phyloP scores from a whole-genome alignment of 1,140 invertebrate species.

The Leptinotarsa defecta region DNA sequence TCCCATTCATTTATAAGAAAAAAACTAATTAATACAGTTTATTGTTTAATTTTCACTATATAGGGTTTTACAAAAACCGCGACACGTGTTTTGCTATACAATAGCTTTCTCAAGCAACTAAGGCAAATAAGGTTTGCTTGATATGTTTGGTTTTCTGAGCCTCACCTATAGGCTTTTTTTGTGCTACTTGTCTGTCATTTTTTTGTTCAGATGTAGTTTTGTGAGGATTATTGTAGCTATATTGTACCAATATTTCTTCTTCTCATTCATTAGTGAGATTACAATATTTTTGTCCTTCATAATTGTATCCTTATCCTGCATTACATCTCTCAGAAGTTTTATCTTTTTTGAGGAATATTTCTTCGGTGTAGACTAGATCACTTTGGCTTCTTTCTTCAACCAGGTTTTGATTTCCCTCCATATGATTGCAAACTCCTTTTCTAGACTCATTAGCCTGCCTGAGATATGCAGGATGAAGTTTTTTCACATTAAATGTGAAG shows the following conservation, averaged over 20 bases:
- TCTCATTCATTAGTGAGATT: conserved; percentile 1
- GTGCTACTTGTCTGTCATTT: background rate
- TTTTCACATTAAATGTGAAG: background rate
- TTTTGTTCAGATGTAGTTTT: conserved; percentile 4
- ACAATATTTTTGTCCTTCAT: conserved; percentile 5
- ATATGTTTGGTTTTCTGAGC: background rate
- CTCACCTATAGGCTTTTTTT: conserved; percentile 1
- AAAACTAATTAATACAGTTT: too few species aligned
- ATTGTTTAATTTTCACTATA: too few species aligned
- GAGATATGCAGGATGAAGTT: background rate
- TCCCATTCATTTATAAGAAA: background rate
- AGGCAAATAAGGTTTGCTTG: background rate
- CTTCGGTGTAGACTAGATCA: conserved; percentile 2
- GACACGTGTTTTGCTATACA: too few species aligned
- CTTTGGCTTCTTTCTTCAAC: background rate
- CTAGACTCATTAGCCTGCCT: background rate
- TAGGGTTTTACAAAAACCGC: too few species aligned
- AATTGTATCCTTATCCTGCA: background rate
- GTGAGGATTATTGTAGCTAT: conserved; percentile 4
- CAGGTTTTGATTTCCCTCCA: background rate
- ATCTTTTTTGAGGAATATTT: conserved; percentile 15
- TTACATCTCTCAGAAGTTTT: conserved; percentile 7
- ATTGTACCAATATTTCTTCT: conserved; percentile 7
- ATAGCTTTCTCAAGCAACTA: too few species aligned
- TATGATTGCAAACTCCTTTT: background rate